Percentiles rank a stretch among this genome's conserved stretches.
Conservation (phyloP, 2,113 vertebrate genomes). For the Seriola rivoliana region DNA sequence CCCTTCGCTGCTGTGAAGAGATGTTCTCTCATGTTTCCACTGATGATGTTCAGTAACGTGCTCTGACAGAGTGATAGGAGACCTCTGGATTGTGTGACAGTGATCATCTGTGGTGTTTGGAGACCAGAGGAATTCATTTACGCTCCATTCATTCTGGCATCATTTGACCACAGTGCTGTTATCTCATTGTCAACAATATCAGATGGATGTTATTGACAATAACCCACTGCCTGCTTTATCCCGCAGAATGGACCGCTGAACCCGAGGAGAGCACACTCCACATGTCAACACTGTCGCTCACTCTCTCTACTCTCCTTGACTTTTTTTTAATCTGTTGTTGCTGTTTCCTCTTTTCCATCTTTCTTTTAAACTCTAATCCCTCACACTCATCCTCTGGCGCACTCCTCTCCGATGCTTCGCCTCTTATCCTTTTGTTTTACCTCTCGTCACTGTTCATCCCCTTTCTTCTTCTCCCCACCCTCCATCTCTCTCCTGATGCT, state of each 20-base stretch:
- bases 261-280: neutral
- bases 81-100: constrained; percentile 25
- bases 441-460: neutral
- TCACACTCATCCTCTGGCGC: neutral
- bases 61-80: constrained; percentile 10
- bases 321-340: neutral
- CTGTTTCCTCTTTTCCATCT: neutral
- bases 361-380: neutral
- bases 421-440: constrained; percentile 16
- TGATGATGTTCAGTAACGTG: constrained; percentile 19
- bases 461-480: neutral
- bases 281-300: neutral
- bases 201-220: constrained; percentile 19
- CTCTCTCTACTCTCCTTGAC: neutral
- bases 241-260: neutral
- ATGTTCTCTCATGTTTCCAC: neutral
- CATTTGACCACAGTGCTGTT: constrained; percentile 15
- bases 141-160: constrained; percentile 29
- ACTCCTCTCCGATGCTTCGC: neutral
- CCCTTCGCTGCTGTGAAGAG: neutral
- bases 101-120: constrained; percentile 32
- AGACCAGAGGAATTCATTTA: constrained; percentile 41
- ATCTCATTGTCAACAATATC: constrained; percentile 42
- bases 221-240: constrained; percentile 17
- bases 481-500: constrained; percentile 31